Percentiles rank a stretch among this genome's conserved stretches.
Conservation (phyloP, 2,888 invertebrate genomes). For the Dermolepida albohirtum region DNA sequence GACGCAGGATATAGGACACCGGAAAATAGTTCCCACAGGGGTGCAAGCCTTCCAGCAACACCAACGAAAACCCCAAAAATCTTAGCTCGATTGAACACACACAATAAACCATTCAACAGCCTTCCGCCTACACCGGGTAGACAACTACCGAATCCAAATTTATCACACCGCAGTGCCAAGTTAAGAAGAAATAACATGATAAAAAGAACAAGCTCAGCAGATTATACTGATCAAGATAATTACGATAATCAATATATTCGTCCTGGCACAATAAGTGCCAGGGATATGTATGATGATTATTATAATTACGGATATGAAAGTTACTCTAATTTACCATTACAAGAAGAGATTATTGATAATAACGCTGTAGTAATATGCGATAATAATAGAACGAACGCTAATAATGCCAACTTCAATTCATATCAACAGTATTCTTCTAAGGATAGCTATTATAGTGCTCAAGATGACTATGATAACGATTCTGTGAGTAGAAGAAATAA, state of each 20-base stretch:
- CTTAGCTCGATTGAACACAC: conserved; percentile 51
- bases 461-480: conserved; percentile 51
- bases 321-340: conserved; percentile 71
- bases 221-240: conserved; percentile 59
- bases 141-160: conserved; percentile 66
- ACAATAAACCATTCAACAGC: conserved; percentile 58
- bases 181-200: conserved; percentile 58
- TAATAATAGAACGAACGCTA: conserved; percentile 41
- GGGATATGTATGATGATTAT: conserved; percentile 73
- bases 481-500: conserved; percentile 47
- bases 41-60: conserved; percentile 65
- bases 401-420: conserved; percentile 54
- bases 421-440: conserved; percentile 52
- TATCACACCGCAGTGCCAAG: conserved; percentile 61
- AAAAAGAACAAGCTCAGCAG: conserved; percentile 63
- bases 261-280: conserved; percentile 62
- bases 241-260: conserved; percentile 63
- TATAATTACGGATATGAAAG: conserved; percentile 79
- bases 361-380: conserved; percentile 45
- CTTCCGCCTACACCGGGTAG: conserved; percentile 70
- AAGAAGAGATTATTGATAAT: conserved; percentile 52
- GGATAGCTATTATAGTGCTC: conserved; percentile 57
- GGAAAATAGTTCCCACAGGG: conserved; percentile 59
- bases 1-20: conserved; percentile 59
- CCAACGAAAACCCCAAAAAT: conserved; percentile 63